Conservation (phyloP, 2,113 vertebrate genomes). For the Mus spicilegus region DNA sequence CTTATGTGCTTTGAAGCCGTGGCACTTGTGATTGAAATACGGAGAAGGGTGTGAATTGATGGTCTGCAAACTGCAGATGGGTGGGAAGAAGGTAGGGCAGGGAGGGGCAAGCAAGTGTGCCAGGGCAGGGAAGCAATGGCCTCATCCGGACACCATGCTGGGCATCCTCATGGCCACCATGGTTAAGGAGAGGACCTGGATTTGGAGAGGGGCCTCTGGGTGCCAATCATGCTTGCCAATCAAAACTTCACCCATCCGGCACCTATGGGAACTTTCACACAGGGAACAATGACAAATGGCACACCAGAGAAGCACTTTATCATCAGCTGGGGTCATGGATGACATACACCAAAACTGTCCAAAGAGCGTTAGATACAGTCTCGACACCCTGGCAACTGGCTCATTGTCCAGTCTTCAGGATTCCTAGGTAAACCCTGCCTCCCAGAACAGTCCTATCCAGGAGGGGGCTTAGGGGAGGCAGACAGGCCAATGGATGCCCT, state of each 20-base stretch:
- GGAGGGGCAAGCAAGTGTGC: not conserved
- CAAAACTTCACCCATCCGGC: not conserved
- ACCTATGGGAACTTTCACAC: conserved; percentile 22
- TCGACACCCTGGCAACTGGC: not conserved
- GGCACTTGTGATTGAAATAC: conserved; percentile 68
- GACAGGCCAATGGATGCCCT: not conserved
- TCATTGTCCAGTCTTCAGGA: not conserved
- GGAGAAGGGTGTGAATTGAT: conserved; percentile 42
- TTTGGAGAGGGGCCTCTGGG: not conserved
- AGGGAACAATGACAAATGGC: conserved; percentile 37
- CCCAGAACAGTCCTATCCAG: not conserved
- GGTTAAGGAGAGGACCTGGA: not conserved
- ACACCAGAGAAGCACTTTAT: conserved; percentile 56
- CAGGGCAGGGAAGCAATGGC: fast-evolving
- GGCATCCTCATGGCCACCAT: not conserved
- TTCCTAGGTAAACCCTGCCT: not conserved
- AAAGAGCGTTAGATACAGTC: not conserved
- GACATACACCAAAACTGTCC: not conserved
- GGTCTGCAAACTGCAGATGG: not conserved
- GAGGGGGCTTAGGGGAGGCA: not conserved
- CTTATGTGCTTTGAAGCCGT: conserved; percentile 70
- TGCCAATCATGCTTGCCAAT: conserved; percentile 32
- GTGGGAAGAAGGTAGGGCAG: not conserved
- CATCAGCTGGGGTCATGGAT: not conserved
- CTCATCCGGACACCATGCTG: fast-evolving